Evolutionary conservation across 2,113 vertebrate species (phyloP).

Genomic region (Burhinus oedicnemus): DNA sequence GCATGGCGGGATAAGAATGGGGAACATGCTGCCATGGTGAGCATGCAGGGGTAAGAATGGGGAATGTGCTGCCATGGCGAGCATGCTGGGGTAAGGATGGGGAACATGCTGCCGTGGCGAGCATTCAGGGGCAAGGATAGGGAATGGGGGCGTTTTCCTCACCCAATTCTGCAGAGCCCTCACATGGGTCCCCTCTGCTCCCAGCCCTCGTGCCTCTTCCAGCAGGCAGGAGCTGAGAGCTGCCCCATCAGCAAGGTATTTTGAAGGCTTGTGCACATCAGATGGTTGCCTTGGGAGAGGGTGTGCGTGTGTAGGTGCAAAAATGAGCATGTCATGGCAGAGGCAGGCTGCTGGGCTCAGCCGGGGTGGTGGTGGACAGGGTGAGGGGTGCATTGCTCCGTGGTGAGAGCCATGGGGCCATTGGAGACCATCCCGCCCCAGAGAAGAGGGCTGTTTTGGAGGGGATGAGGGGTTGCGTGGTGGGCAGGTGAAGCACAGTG

Average conservation of each 20-base stretch:
- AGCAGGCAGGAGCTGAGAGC: not conserved
- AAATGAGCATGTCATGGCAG: not conserved
- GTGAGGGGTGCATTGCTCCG: not conserved
- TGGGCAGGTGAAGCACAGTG: not conserved
- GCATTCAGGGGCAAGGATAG: not conserved
- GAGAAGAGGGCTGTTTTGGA: not conserved
- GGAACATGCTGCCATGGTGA: too few relatives aligned
- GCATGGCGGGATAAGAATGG: not conserved
- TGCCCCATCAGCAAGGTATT: not conserved
- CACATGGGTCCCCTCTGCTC: not conserved
- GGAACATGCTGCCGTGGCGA: too few relatives aligned
- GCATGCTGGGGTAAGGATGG: too few relatives aligned
- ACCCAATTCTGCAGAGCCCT: not conserved
- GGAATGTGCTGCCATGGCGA: not conserved
- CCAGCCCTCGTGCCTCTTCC: not conserved
- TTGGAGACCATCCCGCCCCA: not conserved
- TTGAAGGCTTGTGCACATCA: not conserved
- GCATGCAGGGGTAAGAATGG: not conserved
- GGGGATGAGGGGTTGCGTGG: not conserved
- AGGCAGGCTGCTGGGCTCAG: not conserved
- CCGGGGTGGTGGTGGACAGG: not conserved
- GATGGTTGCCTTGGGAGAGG: not conserved
- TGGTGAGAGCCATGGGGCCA: accelerated
- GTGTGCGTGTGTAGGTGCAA: accelerated
- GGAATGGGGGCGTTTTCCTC: accelerated